A percentile compares a stretch with the other conserved stretches of the same genome.
These are phyloP conservation scores for Drosophila neocordata DNA, from an alignment of 1,140 invertebrate genomes.

Conservation along the genomic window DNA sequence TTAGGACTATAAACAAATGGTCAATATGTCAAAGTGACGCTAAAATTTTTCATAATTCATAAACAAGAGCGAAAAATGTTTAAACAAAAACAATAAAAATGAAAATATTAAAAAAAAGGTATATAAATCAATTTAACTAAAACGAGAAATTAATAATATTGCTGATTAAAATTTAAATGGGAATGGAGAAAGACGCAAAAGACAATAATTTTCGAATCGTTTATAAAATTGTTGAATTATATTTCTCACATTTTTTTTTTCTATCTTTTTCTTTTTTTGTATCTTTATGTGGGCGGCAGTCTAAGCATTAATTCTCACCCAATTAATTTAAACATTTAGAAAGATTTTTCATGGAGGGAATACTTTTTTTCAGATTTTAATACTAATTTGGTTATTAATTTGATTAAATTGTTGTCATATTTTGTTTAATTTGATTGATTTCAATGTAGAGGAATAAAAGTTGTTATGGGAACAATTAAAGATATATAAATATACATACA, in stretches of 20 bases:
- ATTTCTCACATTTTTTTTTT: constrained; percentile 14
- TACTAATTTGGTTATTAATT: constrained; percentile 46
- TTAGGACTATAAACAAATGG: constrained; percentile 65
- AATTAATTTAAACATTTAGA: constrained; percentile 30
- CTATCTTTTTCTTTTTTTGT: not conserved
- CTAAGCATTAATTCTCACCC: constrained; percentile 18
- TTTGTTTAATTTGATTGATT: constrained; percentile 55
- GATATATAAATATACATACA: constrained; percentile 19
- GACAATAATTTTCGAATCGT: constrained; percentile 58
- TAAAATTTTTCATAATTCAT: constrained; percentile 66
- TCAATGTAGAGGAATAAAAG: constrained; percentile 29
- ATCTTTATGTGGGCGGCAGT: not conserved
- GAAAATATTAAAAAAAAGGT: not conserved
- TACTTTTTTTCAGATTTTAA: not conserved
- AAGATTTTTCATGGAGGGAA: not conserved
- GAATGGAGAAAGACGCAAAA: constrained; percentile 48
- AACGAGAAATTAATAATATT: constrained; percentile 52
- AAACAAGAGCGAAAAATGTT: constrained; percentile 35
- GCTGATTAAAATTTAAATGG: constrained; percentile 63
- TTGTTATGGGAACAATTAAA: constrained; percentile 42
- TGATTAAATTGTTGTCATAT: constrained; percentile 47
- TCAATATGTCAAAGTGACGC: constrained; percentile 74
- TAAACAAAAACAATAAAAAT: constrained; percentile 8
- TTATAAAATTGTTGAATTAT: constrained; percentile 53
- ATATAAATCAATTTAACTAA: constrained; percentile 69